Evolutionary conservation across 2,888 invertebrate species (phyloP).

Genomic region (Hybos culiciformis): DNA sequence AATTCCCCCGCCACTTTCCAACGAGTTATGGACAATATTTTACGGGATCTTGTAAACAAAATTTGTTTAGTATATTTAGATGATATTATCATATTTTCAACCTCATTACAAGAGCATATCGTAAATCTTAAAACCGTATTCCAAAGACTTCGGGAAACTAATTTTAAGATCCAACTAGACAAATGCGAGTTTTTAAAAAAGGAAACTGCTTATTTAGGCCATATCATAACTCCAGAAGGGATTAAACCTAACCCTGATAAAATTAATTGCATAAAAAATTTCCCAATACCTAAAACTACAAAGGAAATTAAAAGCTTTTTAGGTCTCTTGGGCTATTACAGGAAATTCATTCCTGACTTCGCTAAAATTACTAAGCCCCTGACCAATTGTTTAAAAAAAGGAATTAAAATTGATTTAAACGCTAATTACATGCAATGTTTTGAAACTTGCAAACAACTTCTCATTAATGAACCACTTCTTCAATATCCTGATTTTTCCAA

Average conservation of each 20-base stretch:
- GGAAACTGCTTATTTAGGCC: constrained; percentile 22
- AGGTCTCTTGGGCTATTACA: constrained; percentile 14
- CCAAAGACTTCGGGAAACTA: not conserved
- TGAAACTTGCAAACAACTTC: too few species aligned
- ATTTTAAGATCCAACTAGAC: constrained; percentile 7
- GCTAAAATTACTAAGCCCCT: constrained; percentile 13
- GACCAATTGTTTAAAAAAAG: constrained; percentile 10
- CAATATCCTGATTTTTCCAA: constrained; percentile 26
- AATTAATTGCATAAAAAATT: constrained; percentile 13
- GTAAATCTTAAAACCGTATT: constrained; percentile 7
- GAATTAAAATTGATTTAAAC: constrained; percentile 2
- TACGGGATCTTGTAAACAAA: constrained; percentile 5
- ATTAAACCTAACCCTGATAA: constrained; percentile 19
- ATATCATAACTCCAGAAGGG: constrained; percentile 16
- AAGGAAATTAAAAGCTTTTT: constrained; percentile 14
- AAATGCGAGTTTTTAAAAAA: constrained; percentile 17
- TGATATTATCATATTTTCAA: constrained; percentile 6
- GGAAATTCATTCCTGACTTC: constrained; percentile 14
- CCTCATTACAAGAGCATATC: constrained; percentile 7
- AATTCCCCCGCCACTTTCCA: constrained; percentile 8
- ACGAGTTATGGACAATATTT: constrained; percentile 7
- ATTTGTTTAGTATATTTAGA: constrained; percentile 9
- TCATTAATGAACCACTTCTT: constrained; percentile 23
- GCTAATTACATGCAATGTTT: too few species aligned
- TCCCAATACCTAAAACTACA: constrained; percentile 12